These are phyloP conservation scores for Acrobasis consociella DNA, from an alignment of 2,888 invertebrate species.

Conservation along the genomic window DNA sequence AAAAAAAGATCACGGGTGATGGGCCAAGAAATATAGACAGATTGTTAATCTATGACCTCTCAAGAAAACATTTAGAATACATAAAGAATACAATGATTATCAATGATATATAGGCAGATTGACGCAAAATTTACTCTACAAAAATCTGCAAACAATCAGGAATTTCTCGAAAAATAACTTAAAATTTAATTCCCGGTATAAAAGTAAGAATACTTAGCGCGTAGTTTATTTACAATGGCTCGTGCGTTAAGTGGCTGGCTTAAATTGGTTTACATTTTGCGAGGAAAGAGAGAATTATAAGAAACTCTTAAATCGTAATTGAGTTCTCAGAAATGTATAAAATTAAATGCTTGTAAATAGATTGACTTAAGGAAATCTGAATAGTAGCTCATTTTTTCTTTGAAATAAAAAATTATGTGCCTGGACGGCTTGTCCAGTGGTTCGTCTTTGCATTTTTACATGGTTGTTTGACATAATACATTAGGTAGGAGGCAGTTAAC, in stretches of 20 bases:
- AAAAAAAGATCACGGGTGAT: no score
- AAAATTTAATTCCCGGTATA: not conserved
- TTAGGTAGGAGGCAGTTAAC: no score
- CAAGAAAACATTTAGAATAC: no score
- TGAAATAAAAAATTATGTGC: no score
- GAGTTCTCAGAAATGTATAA: slow-evolving; percentile 8
- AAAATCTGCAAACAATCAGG: slow-evolving; percentile 5
- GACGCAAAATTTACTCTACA: slow-evolving; percentile 37
- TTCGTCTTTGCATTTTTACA: no score
- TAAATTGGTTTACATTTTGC: not conserved
- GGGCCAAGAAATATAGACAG: no score
- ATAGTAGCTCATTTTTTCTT: not conserved
- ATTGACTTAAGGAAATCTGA: not conserved
- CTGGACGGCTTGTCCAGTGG: no score
- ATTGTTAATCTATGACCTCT: no score
- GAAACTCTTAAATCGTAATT: slow-evolving; percentile 15
- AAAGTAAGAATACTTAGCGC: not conserved
- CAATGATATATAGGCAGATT: not conserved
- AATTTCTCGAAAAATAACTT: slow-evolving; percentile 7
- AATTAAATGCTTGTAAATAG: not conserved
- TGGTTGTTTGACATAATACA: no score
- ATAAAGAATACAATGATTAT: no score
- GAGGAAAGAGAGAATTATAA: not conserved
- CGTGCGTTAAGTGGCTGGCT: not conserved
- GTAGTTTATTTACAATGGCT: slow-evolving; percentile 1